Conservation (phyloP, 2,888 invertebrate genomes). For the Heterodera filipjevi region DNA sequence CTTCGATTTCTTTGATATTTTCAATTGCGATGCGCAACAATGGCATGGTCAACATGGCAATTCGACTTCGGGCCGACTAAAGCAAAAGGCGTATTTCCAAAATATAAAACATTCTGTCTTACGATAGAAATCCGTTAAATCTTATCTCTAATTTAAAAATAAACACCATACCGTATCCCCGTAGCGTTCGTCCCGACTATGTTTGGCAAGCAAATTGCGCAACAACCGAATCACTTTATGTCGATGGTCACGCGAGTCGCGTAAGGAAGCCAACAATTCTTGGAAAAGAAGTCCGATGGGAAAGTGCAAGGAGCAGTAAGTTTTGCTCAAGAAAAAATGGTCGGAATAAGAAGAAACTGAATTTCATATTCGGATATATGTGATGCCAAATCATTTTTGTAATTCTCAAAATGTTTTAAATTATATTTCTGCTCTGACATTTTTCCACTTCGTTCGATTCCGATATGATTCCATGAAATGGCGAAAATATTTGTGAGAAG, state of each 20-base stretch:
- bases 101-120: too few species aligned
- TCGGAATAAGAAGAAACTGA: slow-evolving; percentile 61
- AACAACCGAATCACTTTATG: slow-evolving; percentile 80
- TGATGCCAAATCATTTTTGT: too few species aligned
- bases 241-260: slow-evolving; percentile 82
- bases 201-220: slow-evolving; percentile 86
- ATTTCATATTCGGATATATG: too few species aligned
- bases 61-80: slow-evolving; percentile 69
- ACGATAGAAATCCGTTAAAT: too few species aligned
- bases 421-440: slow-evolving; percentile 42
- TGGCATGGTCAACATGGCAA: slow-evolving; percentile 87
- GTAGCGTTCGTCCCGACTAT: slow-evolving; percentile 89
- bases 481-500: slow-evolving; percentile 51
- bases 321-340: slow-evolving; percentile 73
- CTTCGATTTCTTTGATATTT: slow-evolving; percentile 77
- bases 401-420: slow-evolving; percentile 4
- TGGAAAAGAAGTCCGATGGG: slow-evolving; percentile 79
- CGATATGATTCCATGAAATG: slow-evolving; percentile 36
- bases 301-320: slow-evolving; percentile 88
- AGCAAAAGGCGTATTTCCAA: slow-evolving; percentile 34
- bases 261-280: slow-evolving; percentile 83
- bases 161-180: slow-evolving; percentile 78
- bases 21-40: slow-evolving; percentile 86
- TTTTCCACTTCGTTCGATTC: slow-evolving; percentile 52
- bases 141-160: too few species aligned